Conservation (phyloP, 1,140 invertebrate genomes). For the Physella acuta region DNA sequence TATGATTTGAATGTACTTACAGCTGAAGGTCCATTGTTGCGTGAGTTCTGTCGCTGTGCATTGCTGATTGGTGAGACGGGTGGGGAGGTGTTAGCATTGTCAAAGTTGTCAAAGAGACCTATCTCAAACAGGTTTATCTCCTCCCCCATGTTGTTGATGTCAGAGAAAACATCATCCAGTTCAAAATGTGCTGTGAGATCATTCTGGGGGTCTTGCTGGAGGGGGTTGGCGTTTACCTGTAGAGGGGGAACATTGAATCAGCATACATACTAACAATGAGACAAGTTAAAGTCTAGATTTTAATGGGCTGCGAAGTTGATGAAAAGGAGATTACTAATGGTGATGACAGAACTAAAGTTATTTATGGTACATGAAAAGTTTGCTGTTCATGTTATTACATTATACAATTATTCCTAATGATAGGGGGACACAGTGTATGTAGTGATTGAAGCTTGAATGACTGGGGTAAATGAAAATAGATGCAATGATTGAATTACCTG, state of each 20-base stretch:
- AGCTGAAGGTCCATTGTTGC: constrained; percentile 22
- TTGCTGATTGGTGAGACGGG: constrained; percentile 23
- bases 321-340: no score
- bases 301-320: no score
- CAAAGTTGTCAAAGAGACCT: constrained; percentile 22
- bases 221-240: constrained; percentile 33
- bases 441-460: no score
- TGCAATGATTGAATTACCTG: no score
- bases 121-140: constrained; percentile 22
- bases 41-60: constrained; percentile 14
- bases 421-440: no score
- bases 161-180: constrained; percentile 20
- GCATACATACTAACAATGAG: background rate
- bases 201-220: constrained; percentile 32
- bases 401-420: no score
- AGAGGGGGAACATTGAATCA: background rate
- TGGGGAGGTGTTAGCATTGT: constrained; percentile 16
- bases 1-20: constrained; percentile 22
- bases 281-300: no score
- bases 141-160: constrained; percentile 27
- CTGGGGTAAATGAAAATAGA: background rate
- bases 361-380: no score
- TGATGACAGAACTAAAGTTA: no score
- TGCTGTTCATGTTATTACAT: no score
- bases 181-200: constrained; percentile 12